Base-by-base conservation (phyloP, 2,888 invertebrate genomes). In the Zygothrica quintamaculata region DNA sequence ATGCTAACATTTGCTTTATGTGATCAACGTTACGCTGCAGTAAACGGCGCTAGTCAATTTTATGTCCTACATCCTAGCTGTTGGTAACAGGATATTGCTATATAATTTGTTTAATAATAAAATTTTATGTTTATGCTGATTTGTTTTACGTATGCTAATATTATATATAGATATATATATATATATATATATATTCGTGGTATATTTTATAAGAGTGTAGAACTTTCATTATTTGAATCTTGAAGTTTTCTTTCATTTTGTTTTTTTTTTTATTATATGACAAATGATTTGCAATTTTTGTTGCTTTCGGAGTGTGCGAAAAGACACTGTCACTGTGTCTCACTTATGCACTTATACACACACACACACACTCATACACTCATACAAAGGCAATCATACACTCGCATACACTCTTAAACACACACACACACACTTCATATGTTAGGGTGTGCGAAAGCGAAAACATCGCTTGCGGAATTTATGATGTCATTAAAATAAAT, bases 401-500 rank as follows among this genome's bases (percentile, higher is more conserved):
- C 26, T 26, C 8, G 26, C 6, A 34, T 33, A 3, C 31, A 15
- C 11, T 29, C n/a, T n/a, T n/a, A n/a, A n/a, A n/a, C n/a, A 43
- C 43, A 43, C 25, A 33, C 13, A 11, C 5, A 50, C 18, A 40
- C 31, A 40, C 11, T 52, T 44, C 16, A 15, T 53, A 48, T 18
- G 15, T 52, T 11, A 22, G 47, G 26, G 42, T 56, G 59, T 39
- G 53, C 33, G 40, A 53, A 60, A 52, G 57, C 65, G 55, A 61
- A 78, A 67, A 57, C 66, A 47, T 65, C 52, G 75, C 60, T 50
- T 44, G 65, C 42, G 53, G 62, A 73, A 84, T 84, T 87, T 80
- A 88, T 85, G 85, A 85, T 84, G 88, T 88, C 88, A 85, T 85
- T 88, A 86, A 73, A 81, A 85, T 74, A 77, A 67, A 77, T 84